phyloP scores from a whole-genome alignment of 2,888 invertebrate genomes.

The Dasypogon diadema region DNA sequence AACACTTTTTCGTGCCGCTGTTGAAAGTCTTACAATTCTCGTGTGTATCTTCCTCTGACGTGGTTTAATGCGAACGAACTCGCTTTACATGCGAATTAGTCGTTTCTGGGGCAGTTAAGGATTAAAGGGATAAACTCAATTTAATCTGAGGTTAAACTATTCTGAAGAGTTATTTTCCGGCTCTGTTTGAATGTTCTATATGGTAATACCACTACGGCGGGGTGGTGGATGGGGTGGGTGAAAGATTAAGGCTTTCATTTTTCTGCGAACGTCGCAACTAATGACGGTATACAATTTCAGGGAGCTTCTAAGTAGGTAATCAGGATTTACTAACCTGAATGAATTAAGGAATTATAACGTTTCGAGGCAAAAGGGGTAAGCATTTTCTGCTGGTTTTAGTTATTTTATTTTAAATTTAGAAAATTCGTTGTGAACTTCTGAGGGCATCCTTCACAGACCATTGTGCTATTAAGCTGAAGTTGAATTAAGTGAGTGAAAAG shows the following conservation, averaged over 20 bases:
- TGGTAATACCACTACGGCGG: not conserved
- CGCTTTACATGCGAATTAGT: conserved; percentile 41
- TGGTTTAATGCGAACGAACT: conserved; percentile 40
- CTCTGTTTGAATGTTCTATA: not conserved
- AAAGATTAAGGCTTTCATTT: conserved; percentile 31
- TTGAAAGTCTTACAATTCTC: not conserved
- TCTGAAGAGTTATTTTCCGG: conserved; percentile 16
- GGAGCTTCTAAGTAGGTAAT: conserved; percentile 24
- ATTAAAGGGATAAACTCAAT: conserved; percentile 43
- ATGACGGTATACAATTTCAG: not conserved
- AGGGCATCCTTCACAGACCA: no score
- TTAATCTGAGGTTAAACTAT: conserved; percentile 47
- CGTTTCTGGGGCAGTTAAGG: conserved; percentile 41
- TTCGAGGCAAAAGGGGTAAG: not conserved
- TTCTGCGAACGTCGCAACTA: conserved; percentile 26
- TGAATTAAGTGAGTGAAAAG: no score
- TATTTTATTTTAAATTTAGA: no score
- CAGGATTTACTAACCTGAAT: conserved; percentile 29
- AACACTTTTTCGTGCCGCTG: conserved; percentile 7
- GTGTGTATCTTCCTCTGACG: not conserved
- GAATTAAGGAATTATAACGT: not conserved
- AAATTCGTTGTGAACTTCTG: no score
- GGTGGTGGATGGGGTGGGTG: not conserved
- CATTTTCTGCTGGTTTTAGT: no score
- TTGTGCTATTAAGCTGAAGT: no score